These are phyloP conservation scores for Nephotettix cincticeps DNA, from an alignment of 1,140 invertebrate species.

Conservation along the genomic window DNA sequence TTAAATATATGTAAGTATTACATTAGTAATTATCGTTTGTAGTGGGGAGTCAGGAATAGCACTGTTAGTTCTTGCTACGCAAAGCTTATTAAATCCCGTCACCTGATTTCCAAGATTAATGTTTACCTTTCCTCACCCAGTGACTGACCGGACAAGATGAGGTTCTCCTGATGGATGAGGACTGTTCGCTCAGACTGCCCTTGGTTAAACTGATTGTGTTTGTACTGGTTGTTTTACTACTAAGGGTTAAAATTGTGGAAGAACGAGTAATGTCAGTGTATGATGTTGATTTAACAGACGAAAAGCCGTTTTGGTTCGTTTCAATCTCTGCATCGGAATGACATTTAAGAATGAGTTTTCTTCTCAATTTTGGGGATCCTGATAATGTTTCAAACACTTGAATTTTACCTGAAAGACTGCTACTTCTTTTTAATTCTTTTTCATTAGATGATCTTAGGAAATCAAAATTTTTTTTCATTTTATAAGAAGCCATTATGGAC, in stretches of 20 bases:
- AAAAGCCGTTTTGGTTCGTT: neutral
- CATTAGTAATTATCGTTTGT: neutral
- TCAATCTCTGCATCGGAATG: neutral
- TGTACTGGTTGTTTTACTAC: neutral
- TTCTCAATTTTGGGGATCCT: conserved; percentile 7
- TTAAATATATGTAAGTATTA: neutral
- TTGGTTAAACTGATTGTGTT: neutral
- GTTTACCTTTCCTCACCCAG: conserved; percentile 18
- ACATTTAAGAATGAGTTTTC: neutral
- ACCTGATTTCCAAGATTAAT: neutral
- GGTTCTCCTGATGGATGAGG: neutral
- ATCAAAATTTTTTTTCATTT: conserved; percentile 15
- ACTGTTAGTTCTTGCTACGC: neutral
- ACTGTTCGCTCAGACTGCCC: neutral
- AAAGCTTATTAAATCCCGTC: neutral
- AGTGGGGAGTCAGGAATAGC: neutral
- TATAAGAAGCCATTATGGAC: neutral
- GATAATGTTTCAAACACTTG: conserved; percentile 33
- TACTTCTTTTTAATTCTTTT: neutral
- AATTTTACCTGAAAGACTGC: conserved; percentile 28
- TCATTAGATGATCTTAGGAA: neutral
- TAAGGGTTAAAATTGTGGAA: neutral
- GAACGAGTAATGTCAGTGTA: conserved; percentile 8
- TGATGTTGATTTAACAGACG: neutral
- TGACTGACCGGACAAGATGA: conserved; percentile 12